These are phyloP conservation scores for Etheostoma perlongum DNA, from an alignment of 2,797 vertebrate genomes.

Conservation along the genomic window DNA sequence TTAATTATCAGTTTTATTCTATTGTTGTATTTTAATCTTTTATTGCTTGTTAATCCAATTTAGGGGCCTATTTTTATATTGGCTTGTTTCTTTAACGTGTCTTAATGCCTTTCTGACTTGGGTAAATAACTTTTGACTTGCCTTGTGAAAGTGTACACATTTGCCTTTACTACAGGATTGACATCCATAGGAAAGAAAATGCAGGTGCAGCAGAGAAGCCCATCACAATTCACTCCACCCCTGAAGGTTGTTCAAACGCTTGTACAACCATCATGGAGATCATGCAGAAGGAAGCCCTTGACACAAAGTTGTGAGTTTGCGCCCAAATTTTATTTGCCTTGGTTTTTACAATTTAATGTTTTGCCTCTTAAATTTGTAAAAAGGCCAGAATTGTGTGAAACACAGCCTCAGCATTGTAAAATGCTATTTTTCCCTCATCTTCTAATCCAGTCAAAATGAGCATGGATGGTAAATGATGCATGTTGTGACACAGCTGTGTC, in stretches of 20 bases:
- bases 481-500: conserved; percentile 1
- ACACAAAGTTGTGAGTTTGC: conserved; percentile 96
- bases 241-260: conserved; percentile 95
- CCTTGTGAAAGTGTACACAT: not conserved
- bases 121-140: not conserved
- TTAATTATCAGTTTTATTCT: not conserved
- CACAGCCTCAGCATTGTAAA: not conserved
- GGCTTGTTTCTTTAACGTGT: not conserved
- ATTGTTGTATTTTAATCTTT: not conserved
- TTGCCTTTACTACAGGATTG: conserved; percentile 86
- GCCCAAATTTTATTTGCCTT: not conserved
- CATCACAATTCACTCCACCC: conserved; percentile 98
- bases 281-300: conserved; percentile 98
- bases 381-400: not conserved
- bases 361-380: not conserved
- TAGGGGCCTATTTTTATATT: not conserved
- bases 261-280: conserved; percentile 99
- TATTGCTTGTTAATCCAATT: not conserved
- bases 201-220: conserved; percentile 98
- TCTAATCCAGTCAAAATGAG: not conserved
- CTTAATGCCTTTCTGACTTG: not conserved
- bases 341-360: not conserved
- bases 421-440: not conserved
- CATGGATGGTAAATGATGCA: not conserved
- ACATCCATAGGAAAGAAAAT: conserved; percentile 99